These are phyloP conservation scores for Cheiracanthium punctorium DNA, from an alignment of 2,888 invertebrate species.

Conservation along the genomic window DNA sequence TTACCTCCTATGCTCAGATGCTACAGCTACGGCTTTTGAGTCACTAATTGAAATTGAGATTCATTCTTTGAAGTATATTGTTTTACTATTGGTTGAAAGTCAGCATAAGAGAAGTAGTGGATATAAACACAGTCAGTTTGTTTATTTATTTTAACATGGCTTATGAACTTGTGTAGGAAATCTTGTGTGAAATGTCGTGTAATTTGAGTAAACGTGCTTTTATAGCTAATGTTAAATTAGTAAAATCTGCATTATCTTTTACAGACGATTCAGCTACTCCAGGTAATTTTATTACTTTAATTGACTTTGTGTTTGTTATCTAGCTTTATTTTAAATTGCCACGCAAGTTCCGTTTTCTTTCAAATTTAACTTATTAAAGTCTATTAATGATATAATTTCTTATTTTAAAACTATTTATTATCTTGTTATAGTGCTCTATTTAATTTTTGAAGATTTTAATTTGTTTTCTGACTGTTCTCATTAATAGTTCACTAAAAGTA, in stretches of 20 bases:
- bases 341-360: neutral
- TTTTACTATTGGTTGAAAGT: no score
- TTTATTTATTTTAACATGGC: slow-evolving; percentile 7
- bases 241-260: slow-evolving; percentile 53
- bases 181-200: slow-evolving; percentile 45
- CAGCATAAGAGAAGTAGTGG: neutral
- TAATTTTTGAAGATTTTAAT: no score
- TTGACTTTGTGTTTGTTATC: neutral
- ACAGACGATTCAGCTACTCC: slow-evolving; percentile 43
- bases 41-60: no score
- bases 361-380: no score
- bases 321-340: neutral
- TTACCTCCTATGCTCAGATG: no score
- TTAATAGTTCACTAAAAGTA: no score
- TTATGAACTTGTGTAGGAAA: neutral
- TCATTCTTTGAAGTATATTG: no score
- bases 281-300: slow-evolving; percentile 20
- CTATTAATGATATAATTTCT: no score
- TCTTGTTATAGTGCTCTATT: no score
- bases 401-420: neutral
- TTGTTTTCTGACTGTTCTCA: no score
- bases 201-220: slow-evolving; percentile 61
- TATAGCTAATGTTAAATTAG: slow-evolving; percentile 30
- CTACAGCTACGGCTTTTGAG: no score
- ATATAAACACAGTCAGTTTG: neutral